Percentiles rank a stretch among this genome's conserved stretches.
These are phyloP conservation scores for Drosophila sp. DNA, from an alignment of 1,140 invertebrate genomes.

Conservation along the genomic window DNA sequence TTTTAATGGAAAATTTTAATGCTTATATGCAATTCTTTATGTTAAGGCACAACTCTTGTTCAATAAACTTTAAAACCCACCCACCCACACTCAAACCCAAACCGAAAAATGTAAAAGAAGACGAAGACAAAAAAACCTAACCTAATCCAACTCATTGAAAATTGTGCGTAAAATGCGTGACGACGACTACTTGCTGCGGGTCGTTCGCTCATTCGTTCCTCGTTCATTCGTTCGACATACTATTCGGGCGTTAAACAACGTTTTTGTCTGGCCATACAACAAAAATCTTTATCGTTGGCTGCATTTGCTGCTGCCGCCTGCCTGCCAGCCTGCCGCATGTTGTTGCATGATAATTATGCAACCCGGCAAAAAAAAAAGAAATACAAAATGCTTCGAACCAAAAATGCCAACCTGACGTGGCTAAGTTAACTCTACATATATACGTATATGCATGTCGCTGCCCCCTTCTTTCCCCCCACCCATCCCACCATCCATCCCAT, in stretches of 20 bases:
- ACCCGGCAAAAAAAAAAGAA: conserved; percentile 43
- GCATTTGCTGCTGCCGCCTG: neutral
- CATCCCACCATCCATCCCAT: neutral
- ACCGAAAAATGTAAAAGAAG: neutral
- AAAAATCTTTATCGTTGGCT: conserved; percentile 47
- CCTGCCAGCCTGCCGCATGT: conserved; percentile 52
- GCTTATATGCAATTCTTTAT: too few species aligned
- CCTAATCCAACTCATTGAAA: conserved; percentile 21
- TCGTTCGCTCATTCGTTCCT: neutral
- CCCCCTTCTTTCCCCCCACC: neutral
- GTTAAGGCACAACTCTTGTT: too few species aligned
- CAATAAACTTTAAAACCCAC: neutral
- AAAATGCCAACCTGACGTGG: conserved; percentile 25
- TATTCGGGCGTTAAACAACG: conserved; percentile 50
- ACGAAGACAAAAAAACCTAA: neutral
- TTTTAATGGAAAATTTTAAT: too few species aligned
- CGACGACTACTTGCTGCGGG: conserved; percentile 29
- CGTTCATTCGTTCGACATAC: conserved; percentile 4
- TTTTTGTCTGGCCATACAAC: conserved; percentile 56
- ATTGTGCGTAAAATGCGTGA: conserved; percentile 66
- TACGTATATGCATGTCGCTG: neutral
- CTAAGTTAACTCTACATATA: conserved; percentile 1
- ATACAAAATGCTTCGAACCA: conserved; percentile 41
- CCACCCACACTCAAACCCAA: neutral
- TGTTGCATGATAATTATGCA: conserved; percentile 78